Evolutionary conservation across 2,113 vertebrate species (phyloP).

Genomic region (Lampris megalopsis): DNA sequence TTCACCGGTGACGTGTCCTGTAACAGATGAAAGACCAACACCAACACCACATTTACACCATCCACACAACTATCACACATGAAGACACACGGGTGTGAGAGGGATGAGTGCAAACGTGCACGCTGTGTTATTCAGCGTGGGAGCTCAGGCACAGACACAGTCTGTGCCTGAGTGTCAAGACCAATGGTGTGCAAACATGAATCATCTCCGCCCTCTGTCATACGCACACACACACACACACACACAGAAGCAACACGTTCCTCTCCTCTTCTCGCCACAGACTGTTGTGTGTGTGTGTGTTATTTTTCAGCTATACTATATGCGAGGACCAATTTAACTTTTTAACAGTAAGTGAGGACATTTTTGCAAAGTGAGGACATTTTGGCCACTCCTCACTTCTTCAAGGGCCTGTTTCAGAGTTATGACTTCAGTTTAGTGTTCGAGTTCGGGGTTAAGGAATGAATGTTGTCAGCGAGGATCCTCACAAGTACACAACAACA

Average conservation of each 20-base stretch:
- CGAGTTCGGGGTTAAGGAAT: no score
- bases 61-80: not conserved
- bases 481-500: not conserved
- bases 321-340: no score
- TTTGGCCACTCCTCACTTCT: no score
- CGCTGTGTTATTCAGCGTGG: constrained; percentile 14
- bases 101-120: not conserved
- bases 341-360: no score
- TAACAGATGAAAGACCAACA: not conserved
- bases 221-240: constrained; percentile 10
- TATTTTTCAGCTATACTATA: no score
- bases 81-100: not conserved
- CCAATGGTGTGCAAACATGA: constrained; percentile 28
- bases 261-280: not conserved
- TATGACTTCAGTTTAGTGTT: no score
- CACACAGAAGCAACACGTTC: constrained; percentile 27
- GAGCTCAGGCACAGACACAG: constrained; percentile 2
- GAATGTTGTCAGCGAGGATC: no score
- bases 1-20: constrained; percentile 2
- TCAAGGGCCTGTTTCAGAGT: no score
- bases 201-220: constrained; percentile 32
- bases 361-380: no score
- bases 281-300: constrained; percentile 6
- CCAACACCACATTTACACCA: not conserved
- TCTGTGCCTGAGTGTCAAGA: constrained; percentile 36